Conservation (phyloP, 2,888 invertebrate genomes). For the Lymantria dispar region DNA sequence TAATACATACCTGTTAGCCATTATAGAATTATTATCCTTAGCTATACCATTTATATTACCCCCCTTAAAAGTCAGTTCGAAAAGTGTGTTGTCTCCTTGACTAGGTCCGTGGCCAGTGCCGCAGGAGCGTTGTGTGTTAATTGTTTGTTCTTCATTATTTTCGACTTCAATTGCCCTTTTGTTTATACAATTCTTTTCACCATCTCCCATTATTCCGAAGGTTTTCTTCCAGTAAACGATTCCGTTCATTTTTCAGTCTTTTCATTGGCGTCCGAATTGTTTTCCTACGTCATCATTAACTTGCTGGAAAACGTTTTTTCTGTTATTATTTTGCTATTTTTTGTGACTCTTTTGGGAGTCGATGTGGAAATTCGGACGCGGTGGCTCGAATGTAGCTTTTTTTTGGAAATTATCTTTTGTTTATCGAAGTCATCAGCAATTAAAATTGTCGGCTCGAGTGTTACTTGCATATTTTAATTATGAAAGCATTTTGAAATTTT, state of each 20-base stretch:
- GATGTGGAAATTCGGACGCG: slow-evolving; percentile 33
- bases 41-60: no score
- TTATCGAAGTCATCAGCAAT: slow-evolving; percentile 23
- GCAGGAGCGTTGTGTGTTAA: slow-evolving; percentile 69
- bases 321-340: slow-evolving; percentile 27
- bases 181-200: slow-evolving; percentile 68
- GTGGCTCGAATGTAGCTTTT: slow-evolving; percentile 13
- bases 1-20: no score
- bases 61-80: no score
- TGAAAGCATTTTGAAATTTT: no score
- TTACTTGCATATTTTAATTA: no score
- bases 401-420: slow-evolving; percentile 14
- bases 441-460: slow-evolving; percentile 20
- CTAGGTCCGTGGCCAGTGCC: slow-evolving; percentile 19
- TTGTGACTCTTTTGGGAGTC: slow-evolving; percentile 37
- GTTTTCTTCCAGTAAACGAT: slow-evolving; percentile 71
- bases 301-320: slow-evolving; percentile 43
- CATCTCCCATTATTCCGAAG: slow-evolving; percentile 67
- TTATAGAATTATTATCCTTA: no score
- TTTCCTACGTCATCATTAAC: slow-evolving; percentile 76
- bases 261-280: slow-evolving; percentile 68
- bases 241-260: slow-evolving; percentile 72
- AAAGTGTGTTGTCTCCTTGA: background rate
- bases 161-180: slow-evolving; percentile 81
- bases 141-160: slow-evolving; percentile 81